A percentile compares a stretch with the other conserved stretches of the same genome.
These are phyloP conservation scores for Phaonia tiefii DNA, from an alignment of 2,888 invertebrate species.

Conservation along the genomic window DNA sequence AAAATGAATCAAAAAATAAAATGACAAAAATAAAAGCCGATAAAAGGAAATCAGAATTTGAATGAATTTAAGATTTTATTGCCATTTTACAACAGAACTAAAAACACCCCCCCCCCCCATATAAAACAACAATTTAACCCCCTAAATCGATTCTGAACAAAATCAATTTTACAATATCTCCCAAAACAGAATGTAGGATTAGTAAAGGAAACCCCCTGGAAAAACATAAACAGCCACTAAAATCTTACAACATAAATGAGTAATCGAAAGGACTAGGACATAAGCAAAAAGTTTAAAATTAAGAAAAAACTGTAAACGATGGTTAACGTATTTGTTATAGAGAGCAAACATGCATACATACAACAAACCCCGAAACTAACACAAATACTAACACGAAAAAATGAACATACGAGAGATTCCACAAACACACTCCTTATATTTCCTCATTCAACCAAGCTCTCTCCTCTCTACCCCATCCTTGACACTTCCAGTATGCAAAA, in stretches of 20 bases:
- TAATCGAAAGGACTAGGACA: not conserved
- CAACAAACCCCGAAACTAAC: not conserved
- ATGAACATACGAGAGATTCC: not conserved
- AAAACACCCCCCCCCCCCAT: constrained; percentile 27
- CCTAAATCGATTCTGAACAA: not conserved
- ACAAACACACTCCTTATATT: too few species aligned
- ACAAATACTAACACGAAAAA: not conserved
- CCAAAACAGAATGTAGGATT: too few species aligned
- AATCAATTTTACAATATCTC: too few species aligned
- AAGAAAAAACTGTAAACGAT: constrained; percentile 69
- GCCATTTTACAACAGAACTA: constrained; percentile 45
- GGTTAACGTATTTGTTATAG: constrained; percentile 69
- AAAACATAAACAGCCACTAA: constrained; percentile 44
- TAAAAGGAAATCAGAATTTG: not conserved
- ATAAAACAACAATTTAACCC: constrained; percentile 4
- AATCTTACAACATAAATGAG: not conserved
- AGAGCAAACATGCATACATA: constrained; percentile 39
- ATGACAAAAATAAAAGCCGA: constrained; percentile 11
- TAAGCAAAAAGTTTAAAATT: constrained; percentile 52
- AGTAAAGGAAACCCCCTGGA: not conserved
- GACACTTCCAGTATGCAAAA: not conserved
- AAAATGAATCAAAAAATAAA: constrained; percentile 20
- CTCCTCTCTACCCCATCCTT: not conserved
- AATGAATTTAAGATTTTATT: constrained; percentile 47
- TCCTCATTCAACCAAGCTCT: not conserved